These are phyloP conservation scores for Ophion obscuratus DNA, from an alignment of 2,888 invertebrate genomes.

Conservation along the genomic window DNA sequence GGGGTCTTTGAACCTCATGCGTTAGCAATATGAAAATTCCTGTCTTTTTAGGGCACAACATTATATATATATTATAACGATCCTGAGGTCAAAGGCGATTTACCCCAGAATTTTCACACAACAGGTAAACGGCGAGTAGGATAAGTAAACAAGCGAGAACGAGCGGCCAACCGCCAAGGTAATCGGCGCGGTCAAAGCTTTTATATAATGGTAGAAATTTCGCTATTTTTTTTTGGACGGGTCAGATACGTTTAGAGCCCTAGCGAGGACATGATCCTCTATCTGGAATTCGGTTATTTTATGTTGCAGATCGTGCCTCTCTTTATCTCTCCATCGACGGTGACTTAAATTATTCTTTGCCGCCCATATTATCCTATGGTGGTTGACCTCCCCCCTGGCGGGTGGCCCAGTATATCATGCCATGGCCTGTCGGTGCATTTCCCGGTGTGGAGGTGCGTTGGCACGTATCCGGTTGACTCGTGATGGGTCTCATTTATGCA, in stretches of 20 bases:
- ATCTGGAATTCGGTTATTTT: neutral
- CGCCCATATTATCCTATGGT: neutral
- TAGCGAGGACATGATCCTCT: neutral
- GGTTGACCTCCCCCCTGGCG: neutral
- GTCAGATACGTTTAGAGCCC: neutral
- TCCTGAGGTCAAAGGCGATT: too few relatives aligned
- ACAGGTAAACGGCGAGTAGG: too few relatives aligned
- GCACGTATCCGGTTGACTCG: neutral
- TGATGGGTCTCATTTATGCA: slow-evolving; percentile 31
- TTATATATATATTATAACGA: too few relatives aligned
- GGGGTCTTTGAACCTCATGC: too few relatives aligned
- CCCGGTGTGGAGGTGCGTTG: neutral
- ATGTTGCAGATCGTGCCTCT: neutral
- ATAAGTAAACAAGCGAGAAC: too few relatives aligned
- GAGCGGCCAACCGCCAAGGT: too few relatives aligned
- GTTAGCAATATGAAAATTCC: too few relatives aligned
- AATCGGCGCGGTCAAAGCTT: neutral
- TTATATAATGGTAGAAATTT: neutral
- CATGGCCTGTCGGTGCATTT: neutral
- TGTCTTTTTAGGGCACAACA: too few relatives aligned
- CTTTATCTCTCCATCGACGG: neutral
- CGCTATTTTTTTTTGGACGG: neutral
- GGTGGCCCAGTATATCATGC: neutral
- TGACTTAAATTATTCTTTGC: neutral
- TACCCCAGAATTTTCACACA: too few relatives aligned